Percentiles rank a stretch among this genome's conserved stretches.
phyloP scores from a whole-genome alignment of 2,113 vertebrate species.

The Athene cunicularia region DNA sequence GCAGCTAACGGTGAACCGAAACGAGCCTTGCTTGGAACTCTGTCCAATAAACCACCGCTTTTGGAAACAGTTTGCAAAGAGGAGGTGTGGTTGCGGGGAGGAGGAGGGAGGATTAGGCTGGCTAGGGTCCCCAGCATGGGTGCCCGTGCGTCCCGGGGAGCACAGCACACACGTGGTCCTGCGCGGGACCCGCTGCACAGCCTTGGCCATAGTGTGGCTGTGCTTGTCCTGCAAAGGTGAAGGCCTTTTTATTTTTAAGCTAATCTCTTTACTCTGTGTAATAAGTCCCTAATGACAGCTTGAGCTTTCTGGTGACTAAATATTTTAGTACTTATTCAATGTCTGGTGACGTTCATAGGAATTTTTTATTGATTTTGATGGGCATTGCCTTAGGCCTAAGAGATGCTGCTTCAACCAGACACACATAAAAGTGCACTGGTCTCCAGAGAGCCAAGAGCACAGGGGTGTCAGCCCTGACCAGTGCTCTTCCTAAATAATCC shows the following conservation, averaged over 20 bases:
- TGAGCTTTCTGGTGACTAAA: neutral
- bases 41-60: neutral
- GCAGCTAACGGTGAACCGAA: neutral
- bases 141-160: rapidly evolving
- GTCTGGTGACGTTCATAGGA: neutral
- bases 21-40: neutral
- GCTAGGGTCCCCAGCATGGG: neutral
- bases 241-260: neutral
- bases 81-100: neutral
- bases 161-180: neutral
- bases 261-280: neutral
- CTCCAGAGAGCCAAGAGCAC: neutral
- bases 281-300: neutral
- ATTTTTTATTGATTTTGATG: neutral
- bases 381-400: neutral
- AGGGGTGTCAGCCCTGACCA: neutral
- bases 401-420: neutral
- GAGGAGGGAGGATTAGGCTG: neutral
- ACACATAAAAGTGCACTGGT: rapidly evolving
- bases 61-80: neutral
- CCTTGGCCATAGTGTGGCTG: rapidly evolving
- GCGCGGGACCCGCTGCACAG: rapidly evolving
- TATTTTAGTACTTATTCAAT: neutral
- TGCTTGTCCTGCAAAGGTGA: neutral
- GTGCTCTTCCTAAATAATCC: neutral